Evolutionary conservation across 2,113 vertebrate genomes (phyloP).

Genomic region (Ceyx melanurus): DNA sequence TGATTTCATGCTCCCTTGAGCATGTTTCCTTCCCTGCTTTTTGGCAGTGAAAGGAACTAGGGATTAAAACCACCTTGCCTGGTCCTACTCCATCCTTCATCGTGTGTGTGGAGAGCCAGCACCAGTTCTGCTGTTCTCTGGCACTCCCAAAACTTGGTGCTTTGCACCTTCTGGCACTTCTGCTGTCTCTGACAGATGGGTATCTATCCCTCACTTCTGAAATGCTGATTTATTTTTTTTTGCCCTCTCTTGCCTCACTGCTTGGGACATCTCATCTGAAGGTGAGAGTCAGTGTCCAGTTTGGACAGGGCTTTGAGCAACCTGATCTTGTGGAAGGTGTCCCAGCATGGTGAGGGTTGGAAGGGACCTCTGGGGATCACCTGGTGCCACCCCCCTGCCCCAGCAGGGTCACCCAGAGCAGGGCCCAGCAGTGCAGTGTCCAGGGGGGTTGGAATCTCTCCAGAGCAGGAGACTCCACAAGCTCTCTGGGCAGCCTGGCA

Average conservation of each 20-base stretch:
- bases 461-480: neutral
- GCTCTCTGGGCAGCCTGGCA: neutral
- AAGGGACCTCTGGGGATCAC: too few species aligned
- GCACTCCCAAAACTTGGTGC: neutral
- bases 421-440: too few species aligned
- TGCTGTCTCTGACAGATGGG: neutral
- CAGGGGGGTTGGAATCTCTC: too few species aligned
- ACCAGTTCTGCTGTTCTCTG: neutral
- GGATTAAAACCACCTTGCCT: slow-evolving; percentile 40
- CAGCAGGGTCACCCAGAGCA: too few species aligned
- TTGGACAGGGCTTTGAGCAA: too few species aligned
- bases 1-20: slow-evolving; percentile 61
- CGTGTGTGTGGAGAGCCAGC: neutral
- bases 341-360: too few species aligned
- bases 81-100: neutral
- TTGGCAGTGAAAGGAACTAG: slow-evolving; percentile 12
- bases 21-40: slow-evolving; percentile 40
- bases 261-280: neutral
- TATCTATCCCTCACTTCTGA: neutral
- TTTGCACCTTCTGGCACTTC: neutral
- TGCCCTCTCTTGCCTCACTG: neutral
- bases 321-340: too few species aligned
- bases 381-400: too few species aligned
- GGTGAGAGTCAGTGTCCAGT: too few species aligned
- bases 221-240: neutral